Conservation (phyloP, 1,140 invertebrate genomes). For the Drosophila insularis region DNA sequence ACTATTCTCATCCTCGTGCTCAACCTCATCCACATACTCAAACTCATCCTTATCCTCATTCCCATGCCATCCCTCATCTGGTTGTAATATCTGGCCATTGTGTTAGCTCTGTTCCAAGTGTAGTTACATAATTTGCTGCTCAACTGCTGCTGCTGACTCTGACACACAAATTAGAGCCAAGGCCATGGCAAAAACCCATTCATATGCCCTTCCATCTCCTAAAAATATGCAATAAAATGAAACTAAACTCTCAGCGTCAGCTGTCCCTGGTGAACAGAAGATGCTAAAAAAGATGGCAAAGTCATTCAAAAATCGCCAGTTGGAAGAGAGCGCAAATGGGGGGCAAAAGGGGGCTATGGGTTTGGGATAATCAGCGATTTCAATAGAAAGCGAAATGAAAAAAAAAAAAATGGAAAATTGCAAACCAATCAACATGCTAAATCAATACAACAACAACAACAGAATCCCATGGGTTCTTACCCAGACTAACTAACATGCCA, state of each 20-base stretch:
- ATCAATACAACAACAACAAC: conserved; percentile 64
- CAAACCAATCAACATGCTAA: conserved; percentile 78
- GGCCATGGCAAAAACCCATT: conserved; percentile 52
- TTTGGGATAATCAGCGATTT: conserved; percentile 42
- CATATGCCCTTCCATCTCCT: conserved; percentile 56
- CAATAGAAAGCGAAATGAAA: conserved; percentile 43
- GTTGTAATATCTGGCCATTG: conserved; percentile 60
- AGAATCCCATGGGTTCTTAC: conserved; percentile 40
- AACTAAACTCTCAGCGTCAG: conserved; percentile 60
- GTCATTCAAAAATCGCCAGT: background rate
- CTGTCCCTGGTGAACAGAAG: conserved; percentile 26
- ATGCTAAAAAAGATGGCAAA: background rate
- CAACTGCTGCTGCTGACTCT: conserved; percentile 43
- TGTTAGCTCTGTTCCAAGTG: conserved; percentile 69
- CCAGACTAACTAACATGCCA: conserved; percentile 54
- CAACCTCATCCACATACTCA: conserved; percentile 9
- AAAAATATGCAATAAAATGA: conserved; percentile 76
- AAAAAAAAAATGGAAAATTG: conserved; percentile 40
- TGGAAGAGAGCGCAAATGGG: background rate
- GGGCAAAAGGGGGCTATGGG: conserved; percentile 4
- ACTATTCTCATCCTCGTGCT: conserved; percentile 1
- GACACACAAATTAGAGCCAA: conserved; percentile 74
- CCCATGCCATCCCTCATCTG: background rate
- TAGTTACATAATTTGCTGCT: conserved; percentile 78
- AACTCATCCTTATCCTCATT: conserved; percentile 4